phyloP scores from a whole-genome alignment of 2,888 invertebrate species.

The Listrodromus nycthemerus region DNA sequence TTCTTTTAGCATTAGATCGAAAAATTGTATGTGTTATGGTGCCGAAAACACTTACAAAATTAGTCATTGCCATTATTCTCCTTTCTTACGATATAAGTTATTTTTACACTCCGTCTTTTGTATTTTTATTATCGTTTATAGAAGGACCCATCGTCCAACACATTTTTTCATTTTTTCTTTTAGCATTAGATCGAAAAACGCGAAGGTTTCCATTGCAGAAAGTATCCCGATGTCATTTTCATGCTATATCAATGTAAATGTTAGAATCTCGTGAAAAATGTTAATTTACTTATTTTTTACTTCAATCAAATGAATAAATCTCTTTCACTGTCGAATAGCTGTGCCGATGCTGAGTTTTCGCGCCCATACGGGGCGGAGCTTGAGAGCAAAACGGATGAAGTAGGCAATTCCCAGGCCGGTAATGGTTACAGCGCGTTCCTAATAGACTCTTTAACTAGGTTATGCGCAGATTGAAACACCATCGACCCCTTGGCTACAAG shows the following conservation, averaged over 20 bases:
- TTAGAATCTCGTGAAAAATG: background rate
- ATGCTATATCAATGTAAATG: background rate
- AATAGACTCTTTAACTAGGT: constrained; percentile 77
- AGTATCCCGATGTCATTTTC: background rate
- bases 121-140: constrained; percentile 13
- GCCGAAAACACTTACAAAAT: background rate
- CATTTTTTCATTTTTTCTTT: background rate
- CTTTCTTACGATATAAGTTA: background rate
- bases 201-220: background rate
- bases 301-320: background rate
- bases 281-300: background rate
- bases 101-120: constrained; percentile 6
- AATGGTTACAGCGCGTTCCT: constrained; percentile 74
- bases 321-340: constrained; percentile 16
- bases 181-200: background rate
- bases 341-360: constrained; percentile 14
- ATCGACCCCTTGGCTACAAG: constrained; percentile 54
- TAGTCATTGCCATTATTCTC: background rate
- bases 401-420: constrained; percentile 76
- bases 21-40: background rate
- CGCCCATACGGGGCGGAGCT: constrained; percentile 54
- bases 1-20: background rate
- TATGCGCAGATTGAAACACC: constrained; percentile 72
- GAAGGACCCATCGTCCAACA: background rate
- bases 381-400: constrained; percentile 71